Conservation (phyloP, 2,113 vertebrate genomes). For the Zosterops borbonicus region DNA sequence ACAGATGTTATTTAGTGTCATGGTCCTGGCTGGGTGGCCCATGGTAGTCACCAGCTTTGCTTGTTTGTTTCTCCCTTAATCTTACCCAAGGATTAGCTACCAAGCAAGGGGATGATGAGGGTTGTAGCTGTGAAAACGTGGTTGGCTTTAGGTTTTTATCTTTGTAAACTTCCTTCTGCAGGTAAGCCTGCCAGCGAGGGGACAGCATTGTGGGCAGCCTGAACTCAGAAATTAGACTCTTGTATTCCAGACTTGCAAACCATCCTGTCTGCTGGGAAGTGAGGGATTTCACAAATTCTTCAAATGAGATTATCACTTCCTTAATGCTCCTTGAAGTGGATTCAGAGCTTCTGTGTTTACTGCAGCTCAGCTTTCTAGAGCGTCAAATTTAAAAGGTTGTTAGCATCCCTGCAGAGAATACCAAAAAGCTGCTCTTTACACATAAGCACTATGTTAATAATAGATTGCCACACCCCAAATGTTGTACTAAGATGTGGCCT, state of each 20-base stretch:
- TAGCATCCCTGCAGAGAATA: background rate
- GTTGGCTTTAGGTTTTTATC: background rate
- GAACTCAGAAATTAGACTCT: background rate
- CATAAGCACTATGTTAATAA: background rate
- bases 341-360: background rate
- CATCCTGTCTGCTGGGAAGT: background rate
- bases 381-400: background rate
- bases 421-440: background rate
- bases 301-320: background rate
- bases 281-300: background rate
- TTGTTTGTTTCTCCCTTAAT: background rate
- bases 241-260: background rate
- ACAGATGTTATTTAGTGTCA: background rate
- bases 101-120: background rate
- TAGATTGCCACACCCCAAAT: background rate
- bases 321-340: background rate
- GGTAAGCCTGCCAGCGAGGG: accelerated
- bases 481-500: background rate
- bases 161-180: background rate
- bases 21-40: background rate
- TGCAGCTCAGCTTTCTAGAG: background rate
- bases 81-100: background rate
- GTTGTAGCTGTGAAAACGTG: background rate
- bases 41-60: background rate
- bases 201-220: accelerated